These are phyloP conservation scores for Calephelis virginiensis DNA, from an alignment of 1,140 invertebrate genomes.

Conservation along the genomic window DNA sequence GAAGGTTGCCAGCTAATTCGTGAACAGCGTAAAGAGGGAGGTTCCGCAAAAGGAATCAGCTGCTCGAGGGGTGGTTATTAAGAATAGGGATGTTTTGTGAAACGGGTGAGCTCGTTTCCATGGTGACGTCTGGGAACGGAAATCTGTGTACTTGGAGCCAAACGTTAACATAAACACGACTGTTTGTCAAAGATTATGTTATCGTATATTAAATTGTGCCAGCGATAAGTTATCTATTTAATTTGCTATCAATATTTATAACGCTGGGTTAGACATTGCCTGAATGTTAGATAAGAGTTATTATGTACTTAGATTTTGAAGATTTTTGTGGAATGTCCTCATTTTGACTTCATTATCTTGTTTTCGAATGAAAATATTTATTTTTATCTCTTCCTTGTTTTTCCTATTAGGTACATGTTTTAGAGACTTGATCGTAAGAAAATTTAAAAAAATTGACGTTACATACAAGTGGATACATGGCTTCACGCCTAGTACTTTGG, in stretches of 20 bases:
- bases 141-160: constrained; percentile 31
- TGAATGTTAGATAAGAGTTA: constrained; percentile 7
- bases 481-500: no score
- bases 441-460: no score
- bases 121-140: constrained; percentile 49
- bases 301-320: constrained; percentile 33
- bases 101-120: constrained; percentile 44
- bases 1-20: constrained; percentile 21
- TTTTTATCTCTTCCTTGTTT: no score
- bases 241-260: constrained; percentile 24
- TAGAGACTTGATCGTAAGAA: no score
- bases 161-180: constrained; percentile 29
- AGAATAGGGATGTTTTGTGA: constrained; percentile 49
- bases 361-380: no score
- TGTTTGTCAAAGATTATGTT: constrained; percentile 40
- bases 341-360: no score
- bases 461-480: no score
- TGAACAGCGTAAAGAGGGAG: constrained; percentile 25
- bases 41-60: constrained; percentile 60
- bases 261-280: constrained; percentile 8
- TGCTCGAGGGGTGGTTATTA: constrained; percentile 48
- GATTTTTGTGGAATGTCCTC: constrained; percentile 17
- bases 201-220: constrained; percentile 30
- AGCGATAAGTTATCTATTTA: constrained; percentile 37
- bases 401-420: no score